Evolutionary conservation across 1,140 invertebrate species (phyloP).

Genomic region (Musca domestica): DNA sequence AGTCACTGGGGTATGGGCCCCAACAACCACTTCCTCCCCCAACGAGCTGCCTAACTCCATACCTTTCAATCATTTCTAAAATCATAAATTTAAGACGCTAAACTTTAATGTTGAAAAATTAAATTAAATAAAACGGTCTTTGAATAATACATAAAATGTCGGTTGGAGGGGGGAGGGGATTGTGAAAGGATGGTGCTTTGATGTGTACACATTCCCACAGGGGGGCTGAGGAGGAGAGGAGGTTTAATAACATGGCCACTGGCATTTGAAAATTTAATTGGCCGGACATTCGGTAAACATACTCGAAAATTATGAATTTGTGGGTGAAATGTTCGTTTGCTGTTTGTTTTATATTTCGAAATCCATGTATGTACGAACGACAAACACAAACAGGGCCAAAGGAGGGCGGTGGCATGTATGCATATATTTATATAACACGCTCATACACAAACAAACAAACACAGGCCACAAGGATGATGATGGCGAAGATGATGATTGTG

Average conservation of each 20-base stretch:
- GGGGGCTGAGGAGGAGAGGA: too few species aligned
- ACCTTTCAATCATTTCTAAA: slow-evolving; percentile 17
- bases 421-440: neutral
- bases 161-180: too few species aligned
- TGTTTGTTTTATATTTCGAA: too few species aligned
- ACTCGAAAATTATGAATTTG: neutral
- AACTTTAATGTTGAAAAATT: too few species aligned
- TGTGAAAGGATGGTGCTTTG: too few species aligned
- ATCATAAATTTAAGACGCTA: neutral
- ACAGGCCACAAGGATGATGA: neutral
- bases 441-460: neutral
- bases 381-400: neutral
- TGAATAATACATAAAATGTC: too few species aligned
- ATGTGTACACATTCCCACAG: too few species aligned
- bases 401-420: neutral
- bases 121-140: too few species aligned
- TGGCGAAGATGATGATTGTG: neutral
- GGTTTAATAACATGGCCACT: neutral
- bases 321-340: too few species aligned
- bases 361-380: too few species aligned
- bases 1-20: neutral
- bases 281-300: slow-evolving; percentile 12
- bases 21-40: neutral
- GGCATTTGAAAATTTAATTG: slow-evolving; percentile 15
- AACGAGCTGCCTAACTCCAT: too few species aligned